A percentile compares a stretch with the other conserved stretches of the same genome.
Evolutionary conservation across 2,888 invertebrate genomes (phyloP).

Genomic region (Himalopsyche anomala): DNA sequence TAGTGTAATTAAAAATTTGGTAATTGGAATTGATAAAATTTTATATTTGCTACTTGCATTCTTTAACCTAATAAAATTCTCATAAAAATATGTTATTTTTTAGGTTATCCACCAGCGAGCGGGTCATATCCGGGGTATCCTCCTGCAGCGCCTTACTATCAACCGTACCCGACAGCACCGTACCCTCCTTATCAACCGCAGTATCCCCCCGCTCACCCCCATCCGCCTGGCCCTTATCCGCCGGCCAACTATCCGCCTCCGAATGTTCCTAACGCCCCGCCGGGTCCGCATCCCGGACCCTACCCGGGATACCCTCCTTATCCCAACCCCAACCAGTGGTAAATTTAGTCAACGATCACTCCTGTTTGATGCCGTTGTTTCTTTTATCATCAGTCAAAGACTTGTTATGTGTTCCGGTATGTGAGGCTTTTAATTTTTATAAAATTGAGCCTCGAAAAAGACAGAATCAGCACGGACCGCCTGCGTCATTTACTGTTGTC

Average conservation of each 20-base stretch:
- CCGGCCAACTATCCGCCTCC: slow-evolving; percentile 65
- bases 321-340: slow-evolving; percentile 69
- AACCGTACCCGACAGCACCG: slow-evolving; percentile 75
- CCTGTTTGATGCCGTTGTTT: not conserved
- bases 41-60: not conserved
- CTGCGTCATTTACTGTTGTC: not conserved
- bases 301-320: slow-evolving; percentile 66
- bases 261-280: slow-evolving; percentile 59
- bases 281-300: slow-evolving; percentile 66
- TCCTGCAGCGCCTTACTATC: slow-evolving; percentile 76
- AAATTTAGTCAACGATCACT: not conserved
- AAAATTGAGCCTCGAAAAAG: not conserved
- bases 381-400: not conserved
- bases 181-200: slow-evolving; percentile 71
- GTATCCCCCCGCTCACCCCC: slow-evolving; percentile 71
- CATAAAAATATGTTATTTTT: slow-evolving; percentile 45
- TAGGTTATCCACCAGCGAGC: slow-evolving; percentile 69
- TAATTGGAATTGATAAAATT: too few species aligned
- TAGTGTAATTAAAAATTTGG: not conserved
- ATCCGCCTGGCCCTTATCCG: slow-evolving; percentile 70
- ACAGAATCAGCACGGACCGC: not conserved
- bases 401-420: not conserved
- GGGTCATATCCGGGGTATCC: slow-evolving; percentile 70
- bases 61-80: not conserved
- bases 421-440: not conserved